These are phyloP conservation scores for Diachrysia chrysitis DNA, from an alignment of 2,888 invertebrate genomes.

Conservation along the genomic window DNA sequence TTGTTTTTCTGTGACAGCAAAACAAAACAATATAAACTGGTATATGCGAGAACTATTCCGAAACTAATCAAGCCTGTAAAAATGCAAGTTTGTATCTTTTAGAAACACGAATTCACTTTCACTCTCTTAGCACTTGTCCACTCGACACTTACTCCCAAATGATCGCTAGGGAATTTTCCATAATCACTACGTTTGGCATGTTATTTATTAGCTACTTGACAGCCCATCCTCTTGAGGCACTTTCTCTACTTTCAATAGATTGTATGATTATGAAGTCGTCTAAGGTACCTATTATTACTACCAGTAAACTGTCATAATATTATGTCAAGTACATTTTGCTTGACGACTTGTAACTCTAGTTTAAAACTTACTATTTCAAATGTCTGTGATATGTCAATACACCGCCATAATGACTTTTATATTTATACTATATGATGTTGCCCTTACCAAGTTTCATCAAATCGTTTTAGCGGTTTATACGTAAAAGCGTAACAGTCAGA, in stretches of 20 bases:
- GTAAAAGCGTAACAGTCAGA: too few species aligned
- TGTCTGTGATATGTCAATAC: too few species aligned
- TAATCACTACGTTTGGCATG: neutral
- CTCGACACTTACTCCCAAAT: neutral
- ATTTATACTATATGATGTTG: too few species aligned
- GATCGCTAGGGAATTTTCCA: neutral
- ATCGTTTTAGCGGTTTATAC: too few species aligned
- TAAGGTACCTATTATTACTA: neutral
- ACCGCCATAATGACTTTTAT: too few species aligned
- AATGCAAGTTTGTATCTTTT: neutral
- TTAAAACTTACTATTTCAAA: too few species aligned
- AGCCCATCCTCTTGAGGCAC: neutral
- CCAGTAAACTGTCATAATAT: constrained; percentile 9
- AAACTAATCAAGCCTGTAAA: neutral
- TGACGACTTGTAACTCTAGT: neutral
- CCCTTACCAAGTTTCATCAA: too few species aligned
- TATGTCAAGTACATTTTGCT: neutral
- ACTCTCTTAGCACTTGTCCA: neutral
- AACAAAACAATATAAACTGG: neutral
- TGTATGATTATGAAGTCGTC: neutral
- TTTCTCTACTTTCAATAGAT: constrained; percentile 1
- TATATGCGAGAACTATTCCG: neutral
- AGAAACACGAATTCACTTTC: neutral
- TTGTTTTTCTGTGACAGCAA: too few species aligned
- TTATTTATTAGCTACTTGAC: neutral